A percentile compares a stretch with the other conserved stretches of the same genome.
Conservation (phyloP, 2,113 vertebrate genomes). For the Hystrix brachyura region DNA sequence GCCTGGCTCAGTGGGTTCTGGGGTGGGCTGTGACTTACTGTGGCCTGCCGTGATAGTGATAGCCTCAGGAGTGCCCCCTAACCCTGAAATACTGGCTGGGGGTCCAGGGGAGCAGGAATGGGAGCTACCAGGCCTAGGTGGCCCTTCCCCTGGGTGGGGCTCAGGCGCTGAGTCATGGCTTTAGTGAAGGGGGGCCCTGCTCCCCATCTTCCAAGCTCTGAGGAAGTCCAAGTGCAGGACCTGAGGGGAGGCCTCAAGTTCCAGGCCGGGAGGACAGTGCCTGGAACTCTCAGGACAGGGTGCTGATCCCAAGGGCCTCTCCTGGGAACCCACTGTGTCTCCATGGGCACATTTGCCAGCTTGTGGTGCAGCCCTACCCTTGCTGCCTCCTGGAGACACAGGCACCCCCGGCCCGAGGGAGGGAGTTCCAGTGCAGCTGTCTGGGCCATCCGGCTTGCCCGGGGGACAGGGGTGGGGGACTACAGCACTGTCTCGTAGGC, state of each 20-base stretch:
- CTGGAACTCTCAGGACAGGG: background rate
- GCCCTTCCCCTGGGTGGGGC: conserved; percentile 72
- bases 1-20: background rate
- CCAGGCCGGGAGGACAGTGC: too few species aligned
- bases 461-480: background rate
- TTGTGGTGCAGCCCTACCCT: background rate
- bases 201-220: background rate
- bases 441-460: background rate
- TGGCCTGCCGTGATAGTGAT: background rate
- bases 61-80: background rate
- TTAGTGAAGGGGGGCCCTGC: background rate
- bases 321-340: background rate
- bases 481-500: background rate
- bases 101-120: background rate
- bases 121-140: background rate
- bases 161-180: conserved; percentile 71
- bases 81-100: background rate
- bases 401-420: background rate
- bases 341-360: background rate
- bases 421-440: background rate
- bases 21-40: background rate
- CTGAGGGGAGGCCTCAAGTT: background rate
- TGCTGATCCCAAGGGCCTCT: background rate
- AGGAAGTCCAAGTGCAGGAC: background rate
- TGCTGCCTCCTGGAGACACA: background rate